A percentile compares a stretch with the other conserved stretches of the same genome.
phyloP scores from a whole-genome alignment of 2,113 vertebrate species.

The Chamaea fasciata region DNA sequence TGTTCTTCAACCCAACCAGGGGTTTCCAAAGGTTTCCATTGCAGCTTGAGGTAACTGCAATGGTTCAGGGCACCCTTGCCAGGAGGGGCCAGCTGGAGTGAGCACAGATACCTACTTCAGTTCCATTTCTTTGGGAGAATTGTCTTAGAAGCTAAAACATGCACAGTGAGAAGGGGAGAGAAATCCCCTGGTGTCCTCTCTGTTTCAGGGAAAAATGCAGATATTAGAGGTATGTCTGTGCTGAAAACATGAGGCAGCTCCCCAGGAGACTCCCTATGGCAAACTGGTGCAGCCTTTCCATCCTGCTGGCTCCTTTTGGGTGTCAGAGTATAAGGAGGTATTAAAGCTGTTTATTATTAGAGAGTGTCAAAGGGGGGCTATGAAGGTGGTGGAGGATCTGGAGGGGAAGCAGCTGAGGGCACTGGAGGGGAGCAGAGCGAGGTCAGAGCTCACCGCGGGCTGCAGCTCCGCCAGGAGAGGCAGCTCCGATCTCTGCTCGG shows the following conservation, averaged over 20 bases:
- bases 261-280: background rate
- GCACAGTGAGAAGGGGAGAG: background rate
- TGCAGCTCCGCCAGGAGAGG: background rate
- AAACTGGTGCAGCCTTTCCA: background rate
- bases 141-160: background rate
- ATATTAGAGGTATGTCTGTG: background rate
- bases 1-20: background rate
- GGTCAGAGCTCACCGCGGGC: background rate
- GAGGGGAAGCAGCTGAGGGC: background rate
- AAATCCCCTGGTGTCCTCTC: background rate
- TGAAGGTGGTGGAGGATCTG: background rate
- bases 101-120: background rate
- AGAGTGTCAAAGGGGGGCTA: background rate
- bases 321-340: background rate
- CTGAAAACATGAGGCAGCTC: background rate
- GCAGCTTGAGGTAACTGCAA: background rate
- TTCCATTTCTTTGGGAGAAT: background rate
- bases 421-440: background rate
- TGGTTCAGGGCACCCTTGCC: background rate
- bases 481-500: background rate
- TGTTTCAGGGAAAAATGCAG: background rate
- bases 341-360: accelerated
- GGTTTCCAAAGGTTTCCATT: background rate
- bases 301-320: background rate
- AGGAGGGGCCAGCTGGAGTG: background rate